phyloP scores from a whole-genome alignment of 1,140 invertebrate species.

The Drosophila novamexicana region DNA sequence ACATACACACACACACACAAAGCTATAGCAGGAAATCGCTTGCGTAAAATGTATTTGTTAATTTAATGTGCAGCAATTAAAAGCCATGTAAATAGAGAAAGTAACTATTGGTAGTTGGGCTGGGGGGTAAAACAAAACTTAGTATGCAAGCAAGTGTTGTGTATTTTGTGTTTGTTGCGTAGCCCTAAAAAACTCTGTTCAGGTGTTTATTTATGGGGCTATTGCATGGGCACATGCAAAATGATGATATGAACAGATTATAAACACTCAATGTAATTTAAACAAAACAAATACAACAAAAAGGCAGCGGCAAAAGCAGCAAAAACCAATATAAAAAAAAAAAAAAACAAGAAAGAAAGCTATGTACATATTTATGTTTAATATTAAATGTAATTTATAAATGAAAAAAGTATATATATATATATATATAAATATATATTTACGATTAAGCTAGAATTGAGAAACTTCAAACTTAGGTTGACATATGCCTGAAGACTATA shows the following conservation, averaged over 20 bases:
- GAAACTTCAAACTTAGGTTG: slow-evolving; percentile 55
- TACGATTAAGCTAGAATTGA: slow-evolving; percentile 40
- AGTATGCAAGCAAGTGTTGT: slow-evolving; percentile 68
- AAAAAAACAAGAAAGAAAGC: slow-evolving; percentile 1
- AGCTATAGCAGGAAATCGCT: slow-evolving; percentile 15
- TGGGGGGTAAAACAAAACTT: slow-evolving; percentile 14
- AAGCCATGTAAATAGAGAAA: slow-evolving; percentile 64
- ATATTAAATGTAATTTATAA: slow-evolving; percentile 28
- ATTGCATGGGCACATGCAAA: slow-evolving; percentile 53
- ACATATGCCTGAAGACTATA: slow-evolving; percentile 63
- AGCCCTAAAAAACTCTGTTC: slow-evolving; percentile 59
- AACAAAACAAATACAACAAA: slow-evolving; percentile 25
- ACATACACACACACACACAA: slow-evolving; percentile 6
- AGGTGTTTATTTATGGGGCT: slow-evolving; percentile 58
- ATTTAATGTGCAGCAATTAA: slow-evolving; percentile 49
- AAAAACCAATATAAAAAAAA: slow-evolving; percentile 37
- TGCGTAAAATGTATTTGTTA: slow-evolving; percentile 46
- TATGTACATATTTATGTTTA: slow-evolving; percentile 32
- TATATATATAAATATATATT: slow-evolving; percentile 41
- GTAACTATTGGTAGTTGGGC: slow-evolving; percentile 5
- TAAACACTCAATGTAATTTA: slow-evolving; percentile 57
- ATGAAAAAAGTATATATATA: slow-evolving; percentile 29
- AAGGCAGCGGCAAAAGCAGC: slow-evolving; percentile 49
- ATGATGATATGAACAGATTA: slow-evolving; percentile 15
- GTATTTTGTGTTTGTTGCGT: slow-evolving; percentile 61